Evolutionary conservation across 92 coral and sea anemone species (phyloP).

Genomic region (Paragorgia papillata): DNA sequence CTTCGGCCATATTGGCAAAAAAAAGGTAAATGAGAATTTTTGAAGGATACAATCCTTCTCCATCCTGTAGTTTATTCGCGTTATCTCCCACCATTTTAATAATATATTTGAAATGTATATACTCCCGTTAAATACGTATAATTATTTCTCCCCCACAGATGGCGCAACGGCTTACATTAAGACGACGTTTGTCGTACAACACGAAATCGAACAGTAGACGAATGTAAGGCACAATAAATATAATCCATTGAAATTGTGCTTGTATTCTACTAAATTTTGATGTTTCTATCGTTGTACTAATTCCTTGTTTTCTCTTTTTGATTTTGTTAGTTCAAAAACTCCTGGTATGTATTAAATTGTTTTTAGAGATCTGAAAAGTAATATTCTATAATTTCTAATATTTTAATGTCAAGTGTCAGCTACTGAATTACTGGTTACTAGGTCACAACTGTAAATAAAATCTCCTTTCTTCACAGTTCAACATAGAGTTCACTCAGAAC

Average conservation of each 20-base stretch:
- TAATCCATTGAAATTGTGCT: background rate
- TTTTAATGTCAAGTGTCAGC: no score
- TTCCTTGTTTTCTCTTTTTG: conserved; percentile 15
- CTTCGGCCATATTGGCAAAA: conserved; percentile 69
- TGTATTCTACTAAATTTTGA: background rate
- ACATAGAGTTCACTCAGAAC: no score
- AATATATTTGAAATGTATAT: background rate
- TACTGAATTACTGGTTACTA: no score
- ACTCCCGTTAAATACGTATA: conserved; percentile 17
- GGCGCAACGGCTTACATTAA: conserved; percentile 97
- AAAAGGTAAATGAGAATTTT: conserved; percentile 48
- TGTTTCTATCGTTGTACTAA: conserved; percentile 26
- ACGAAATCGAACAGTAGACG: conserved; percentile 89
- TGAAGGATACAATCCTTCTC: conserved; percentile 54
- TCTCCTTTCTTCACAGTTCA: no score
- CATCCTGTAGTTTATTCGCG: conserved; percentile 54
- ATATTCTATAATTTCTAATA: no score
- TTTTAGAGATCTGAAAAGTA: no score
- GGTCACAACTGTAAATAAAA: no score
- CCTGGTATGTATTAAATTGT: conserved; percentile 72
- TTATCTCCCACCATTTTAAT: background rate
- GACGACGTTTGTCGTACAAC: conserved; percentile 98
- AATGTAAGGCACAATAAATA: no score
- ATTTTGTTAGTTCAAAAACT: conserved; percentile 80
- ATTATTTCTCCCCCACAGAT: conserved; percentile 66